Evolutionary conservation across 2,888 invertebrate species (phyloP).

Genomic region (Tethea ocularis): DNA sequence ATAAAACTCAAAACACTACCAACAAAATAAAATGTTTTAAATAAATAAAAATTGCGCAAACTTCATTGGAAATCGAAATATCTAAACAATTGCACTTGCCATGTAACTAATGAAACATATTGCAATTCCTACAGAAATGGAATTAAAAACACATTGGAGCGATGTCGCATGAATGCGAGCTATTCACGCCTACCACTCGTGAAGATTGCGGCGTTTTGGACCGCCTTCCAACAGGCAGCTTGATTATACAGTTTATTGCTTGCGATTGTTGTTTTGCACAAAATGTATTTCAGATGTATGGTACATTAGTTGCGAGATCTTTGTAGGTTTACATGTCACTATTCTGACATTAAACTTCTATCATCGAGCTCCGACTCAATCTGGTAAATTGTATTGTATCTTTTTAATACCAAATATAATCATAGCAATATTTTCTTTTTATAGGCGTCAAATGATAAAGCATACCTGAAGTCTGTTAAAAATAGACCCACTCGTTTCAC

Average conservation of each 20-base stretch:
- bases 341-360: too few species aligned
- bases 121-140: conserved; percentile 1
- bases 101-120: not conserved
- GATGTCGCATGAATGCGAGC: not conserved
- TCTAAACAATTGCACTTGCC: not conserved
- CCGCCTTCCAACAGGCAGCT: conserved; percentile 2
- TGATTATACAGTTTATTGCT: conserved; percentile 2
- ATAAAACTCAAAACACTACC: too few species aligned
- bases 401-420: too few species aligned
- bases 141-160: conserved; percentile 12
- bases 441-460: too few species aligned
- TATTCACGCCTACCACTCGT: conserved; percentile 10
- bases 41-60: not conserved
- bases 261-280: not conserved
- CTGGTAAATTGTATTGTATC: too few species aligned
- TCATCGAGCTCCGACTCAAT: too few species aligned
- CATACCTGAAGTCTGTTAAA: too few species aligned
- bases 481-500: too few species aligned
- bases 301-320: not conserved
- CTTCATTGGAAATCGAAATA: too few species aligned
- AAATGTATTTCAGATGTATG: not conserved
- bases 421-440: too few species aligned
- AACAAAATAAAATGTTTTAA: too few species aligned
- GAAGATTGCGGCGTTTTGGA: conserved; percentile 10
- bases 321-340: not conserved